Conservation (phyloP, 2,113 vertebrate genomes). For the Rana temporaria region DNA sequence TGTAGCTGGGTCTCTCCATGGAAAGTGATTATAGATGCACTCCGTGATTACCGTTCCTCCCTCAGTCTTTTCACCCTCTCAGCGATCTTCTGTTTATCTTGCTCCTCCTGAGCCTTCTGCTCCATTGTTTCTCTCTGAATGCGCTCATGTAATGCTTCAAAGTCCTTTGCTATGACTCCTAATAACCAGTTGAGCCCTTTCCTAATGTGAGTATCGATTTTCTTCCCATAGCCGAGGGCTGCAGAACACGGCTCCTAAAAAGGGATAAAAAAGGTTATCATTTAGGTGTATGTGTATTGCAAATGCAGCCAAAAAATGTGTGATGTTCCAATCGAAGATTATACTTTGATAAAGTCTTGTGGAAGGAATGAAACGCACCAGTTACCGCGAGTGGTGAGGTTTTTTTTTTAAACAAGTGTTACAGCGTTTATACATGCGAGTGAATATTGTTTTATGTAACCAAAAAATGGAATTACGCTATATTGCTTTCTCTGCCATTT, state of each 20-base stretch:
- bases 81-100: constrained; percentile 86
- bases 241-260: constrained; percentile 92
- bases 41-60: constrained; percentile 82
- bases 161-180: constrained; percentile 90
- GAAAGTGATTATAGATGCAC: no score
- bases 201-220: constrained; percentile 92
- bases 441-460: no score
- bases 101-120: constrained; percentile 87
- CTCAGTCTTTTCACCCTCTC: constrained; percentile 85
- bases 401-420: no score
- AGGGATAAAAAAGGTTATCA: not conserved
- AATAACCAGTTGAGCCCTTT: constrained; percentile 93
- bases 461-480: no score
- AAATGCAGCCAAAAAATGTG: no score
- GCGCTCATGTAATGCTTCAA: constrained; percentile 87
- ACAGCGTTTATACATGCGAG: no score
- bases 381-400: no score
- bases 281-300: not conserved
- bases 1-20: no score
- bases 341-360: no score
- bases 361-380: no score
- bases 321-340: no score
- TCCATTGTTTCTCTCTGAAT: constrained; percentile 90
- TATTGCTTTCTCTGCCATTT: no score
- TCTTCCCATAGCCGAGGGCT: constrained; percentile 86